A percentile compares a stretch with the other conserved stretches of the same genome.
Evolutionary conservation across 2,888 invertebrate species (phyloP).

Genomic region (Caenorhabditis panamensis): DNA sequence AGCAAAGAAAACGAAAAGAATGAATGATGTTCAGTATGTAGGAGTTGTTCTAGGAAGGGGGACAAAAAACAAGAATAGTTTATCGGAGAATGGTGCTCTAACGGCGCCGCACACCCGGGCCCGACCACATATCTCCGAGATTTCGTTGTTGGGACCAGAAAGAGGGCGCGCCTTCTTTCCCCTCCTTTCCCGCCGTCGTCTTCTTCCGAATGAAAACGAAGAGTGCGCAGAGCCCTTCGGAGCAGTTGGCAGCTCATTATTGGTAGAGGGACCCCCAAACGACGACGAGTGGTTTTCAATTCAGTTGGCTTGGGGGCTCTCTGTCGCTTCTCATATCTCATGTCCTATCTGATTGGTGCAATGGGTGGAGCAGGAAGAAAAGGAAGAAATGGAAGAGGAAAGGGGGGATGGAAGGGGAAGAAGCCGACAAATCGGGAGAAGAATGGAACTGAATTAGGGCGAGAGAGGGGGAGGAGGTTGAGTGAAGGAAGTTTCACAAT

Average conservation of each 20-base stretch:
- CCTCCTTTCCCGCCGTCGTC: conserved; percentile 33
- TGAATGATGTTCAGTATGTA: background rate
- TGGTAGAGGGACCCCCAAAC: conserved; percentile 36
- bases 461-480: background rate
- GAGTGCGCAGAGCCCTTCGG: conserved; percentile 49
- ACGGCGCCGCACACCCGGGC: conserved; percentile 11
- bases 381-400: conserved; percentile 1
- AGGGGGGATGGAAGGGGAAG: background rate
- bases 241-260: conserved; percentile 60
- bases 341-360: conserved; percentile 55
- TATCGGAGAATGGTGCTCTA: conserved; percentile 7
- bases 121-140: conserved; percentile 26
- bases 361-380: conserved; percentile 14
- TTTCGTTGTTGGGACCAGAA: conserved; percentile 34
- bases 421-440: conserved; percentile 11
- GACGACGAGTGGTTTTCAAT: conserved; percentile 60
- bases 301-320: conserved; percentile 34
- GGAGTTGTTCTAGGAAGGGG: background rate
- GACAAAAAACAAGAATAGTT: conserved; percentile 8
- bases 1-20: background rate
- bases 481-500: background rate
- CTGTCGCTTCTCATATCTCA: conserved; percentile 58
- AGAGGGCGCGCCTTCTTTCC: conserved; percentile 44
- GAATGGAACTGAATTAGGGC: conserved; percentile 21
- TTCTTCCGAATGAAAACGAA: conserved; percentile 47